These are phyloP conservation scores for Sisor rabdophorus DNA, from an alignment of 2,113 vertebrate species.

Conservation along the genomic window DNA sequence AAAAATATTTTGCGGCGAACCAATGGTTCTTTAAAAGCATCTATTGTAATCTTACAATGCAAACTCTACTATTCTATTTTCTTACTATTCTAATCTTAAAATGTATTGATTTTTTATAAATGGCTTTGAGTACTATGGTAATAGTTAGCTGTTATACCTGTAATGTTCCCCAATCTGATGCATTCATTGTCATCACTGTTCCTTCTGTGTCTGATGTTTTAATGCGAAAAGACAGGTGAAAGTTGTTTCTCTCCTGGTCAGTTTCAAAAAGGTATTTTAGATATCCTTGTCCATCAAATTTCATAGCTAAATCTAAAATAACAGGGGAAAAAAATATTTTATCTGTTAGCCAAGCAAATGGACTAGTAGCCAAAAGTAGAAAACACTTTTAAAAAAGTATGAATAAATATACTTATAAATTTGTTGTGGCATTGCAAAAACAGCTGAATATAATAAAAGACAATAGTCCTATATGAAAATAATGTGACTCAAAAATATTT, in stretches of 20 bases:
- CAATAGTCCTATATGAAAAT: background rate
- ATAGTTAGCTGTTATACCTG: slow-evolving; percentile 69
- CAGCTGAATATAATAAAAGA: background rate
- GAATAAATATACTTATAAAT: background rate
- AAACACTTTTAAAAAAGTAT: background rate
- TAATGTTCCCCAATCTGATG: slow-evolving; percentile 67
- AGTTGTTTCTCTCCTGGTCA: slow-evolving; percentile 65
- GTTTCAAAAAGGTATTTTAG: slow-evolving; percentile 70
- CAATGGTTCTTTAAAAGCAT: background rate
- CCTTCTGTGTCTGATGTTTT: slow-evolving; percentile 76
- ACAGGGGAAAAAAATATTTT: background rate
- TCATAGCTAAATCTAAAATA: slow-evolving; percentile 77
- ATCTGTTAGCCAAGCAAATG: background rate
- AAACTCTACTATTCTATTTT: too few species aligned
- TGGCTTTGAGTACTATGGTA: background rate
- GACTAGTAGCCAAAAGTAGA: background rate
- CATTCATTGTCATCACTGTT: slow-evolving; percentile 68
- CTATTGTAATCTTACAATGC: background rate
- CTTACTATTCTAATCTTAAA: background rate
- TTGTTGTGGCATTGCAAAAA: background rate
- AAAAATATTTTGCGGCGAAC: too few species aligned
- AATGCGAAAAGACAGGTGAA: slow-evolving; percentile 76
- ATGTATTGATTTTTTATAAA: background rate
- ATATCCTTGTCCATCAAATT: slow-evolving; percentile 79
- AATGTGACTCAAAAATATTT: background rate